Evolutionary conservation across 2,888 invertebrate genomes (phyloP), one percentile per base, ranked within the genome.

Genomic region (Epicampocera succincta): DNA sequence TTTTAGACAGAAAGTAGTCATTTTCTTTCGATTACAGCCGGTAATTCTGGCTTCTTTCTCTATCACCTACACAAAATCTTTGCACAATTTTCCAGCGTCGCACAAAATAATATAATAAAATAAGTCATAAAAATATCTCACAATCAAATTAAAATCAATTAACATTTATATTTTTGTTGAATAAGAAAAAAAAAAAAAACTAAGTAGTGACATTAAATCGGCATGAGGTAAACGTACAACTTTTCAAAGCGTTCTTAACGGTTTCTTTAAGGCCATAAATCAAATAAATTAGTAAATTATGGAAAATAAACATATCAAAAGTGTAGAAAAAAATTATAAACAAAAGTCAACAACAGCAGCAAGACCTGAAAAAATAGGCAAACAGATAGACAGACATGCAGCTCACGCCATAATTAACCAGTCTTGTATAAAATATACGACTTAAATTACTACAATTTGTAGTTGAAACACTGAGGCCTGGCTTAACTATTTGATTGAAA

Each of bases 341-440:
- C 52, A 61, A 54, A 33, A 58, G 17, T 19, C 17, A 66, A 19
- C 29, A 60, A 68, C 33, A 50, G n/a, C 40, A 68, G 44, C 9
- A 60, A 42, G 29, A 38, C 19, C 38, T 42, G 6, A 48, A 50
- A 19, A 5, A 63, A 66, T 33, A 38, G 33, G 15, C 38, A 44
- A 52, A 25, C 38, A 38, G 5, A 69, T 25, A n/a, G 40, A 63
- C 19, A 33, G 29, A 46, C 17, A 42, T 13, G 33, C 38, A 68
- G 52, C 52, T 40, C 17, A 79, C 48, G 73, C 68, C 74, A 69
- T 74, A 74, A 73, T 74, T 73, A 77, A 74, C 73, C 73, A 80
- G 75, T 76, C 66, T 71, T 66, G 66, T 76, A 71, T 75, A 40
- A 54, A n/a, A 71, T 44, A 63, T 40, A 68, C 19, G 11, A 48